A percentile compares a stretch with the other conserved stretches of the same genome.
phyloP scores from a whole-genome alignment of 2,888 invertebrate species.

The Silvanus unidentatus region DNA sequence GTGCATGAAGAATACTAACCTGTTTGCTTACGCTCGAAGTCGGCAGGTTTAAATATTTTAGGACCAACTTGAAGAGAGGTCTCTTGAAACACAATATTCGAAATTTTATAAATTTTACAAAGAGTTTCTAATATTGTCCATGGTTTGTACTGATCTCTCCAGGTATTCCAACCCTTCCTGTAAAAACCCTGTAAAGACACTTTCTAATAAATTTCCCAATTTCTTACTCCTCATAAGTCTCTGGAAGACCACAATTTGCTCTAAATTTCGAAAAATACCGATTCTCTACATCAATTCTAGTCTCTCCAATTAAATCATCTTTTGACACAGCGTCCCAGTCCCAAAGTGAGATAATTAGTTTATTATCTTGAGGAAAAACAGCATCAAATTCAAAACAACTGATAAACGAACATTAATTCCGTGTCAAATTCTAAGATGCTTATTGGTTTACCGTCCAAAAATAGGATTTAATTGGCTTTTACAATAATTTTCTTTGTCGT shows the following conservation, averaged over 20 bases:
- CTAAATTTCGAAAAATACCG: constrained; percentile 74
- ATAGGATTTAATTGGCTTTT: constrained; percentile 73
- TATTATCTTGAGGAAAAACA: constrained; percentile 68
- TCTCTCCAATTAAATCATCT: constrained; percentile 81
- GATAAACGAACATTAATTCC: constrained; percentile 20
- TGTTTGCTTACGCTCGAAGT: constrained; percentile 21
- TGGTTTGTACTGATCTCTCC: constrained; percentile 73
- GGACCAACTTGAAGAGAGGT: constrained; percentile 52
- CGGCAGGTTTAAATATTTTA: constrained; percentile 32
- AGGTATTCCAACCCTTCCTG: constrained; percentile 63
- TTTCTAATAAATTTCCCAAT: too few species aligned
- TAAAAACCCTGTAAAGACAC: constrained; percentile 10
- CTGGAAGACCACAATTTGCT: constrained; percentile 70
- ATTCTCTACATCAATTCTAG: constrained; percentile 81
- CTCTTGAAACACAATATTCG: constrained; percentile 49
- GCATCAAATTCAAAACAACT: constrained; percentile 72
- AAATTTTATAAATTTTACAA: constrained; percentile 62
- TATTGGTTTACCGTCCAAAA: constrained; percentile 72
- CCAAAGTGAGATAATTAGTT: constrained; percentile 65
- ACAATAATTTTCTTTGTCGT: constrained; percentile 64
- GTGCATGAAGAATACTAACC: constrained; percentile 4
- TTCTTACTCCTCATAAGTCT: constrained; percentile 61
- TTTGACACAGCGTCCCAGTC: constrained; percentile 64
- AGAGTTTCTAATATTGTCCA: constrained; percentile 64
- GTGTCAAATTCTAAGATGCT: neutral